Percentiles rank a stretch among this genome's conserved stretches.
These are phyloP conservation scores for Phrynosoma blainvillii DNA, from an alignment of 2,113 vertebrate species.

Conservation along the genomic window DNA sequence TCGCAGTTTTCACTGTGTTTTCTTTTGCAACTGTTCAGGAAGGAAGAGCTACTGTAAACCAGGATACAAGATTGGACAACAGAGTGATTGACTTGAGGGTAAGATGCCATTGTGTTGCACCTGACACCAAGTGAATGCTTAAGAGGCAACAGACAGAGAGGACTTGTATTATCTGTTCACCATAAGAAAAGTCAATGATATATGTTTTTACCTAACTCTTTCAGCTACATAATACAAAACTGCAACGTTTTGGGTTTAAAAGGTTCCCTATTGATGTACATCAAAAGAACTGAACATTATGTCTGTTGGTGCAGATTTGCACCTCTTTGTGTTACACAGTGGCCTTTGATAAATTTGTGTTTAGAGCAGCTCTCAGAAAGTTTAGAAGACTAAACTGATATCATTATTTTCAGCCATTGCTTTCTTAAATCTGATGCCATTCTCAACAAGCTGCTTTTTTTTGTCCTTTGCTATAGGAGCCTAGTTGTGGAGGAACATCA, in stretches of 20 bases:
- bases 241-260: background rate
- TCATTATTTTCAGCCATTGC: background rate
- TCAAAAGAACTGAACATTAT: background rate
- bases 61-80: slow-evolving; percentile 98
- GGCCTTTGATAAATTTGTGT: background rate
- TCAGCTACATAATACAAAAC: background rate
- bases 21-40: slow-evolving; percentile 78
- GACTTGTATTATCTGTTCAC: background rate
- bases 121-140: background rate
- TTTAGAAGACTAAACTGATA: too few species aligned
- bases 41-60: slow-evolving; percentile 98
- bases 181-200: background rate
- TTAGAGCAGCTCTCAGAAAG: too few species aligned
- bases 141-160: background rate
- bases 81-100: slow-evolving; percentile 98
- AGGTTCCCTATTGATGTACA: background rate
- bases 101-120: slow-evolving; percentile 63
- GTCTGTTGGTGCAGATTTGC: background rate
- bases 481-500: background rate
- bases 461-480: background rate
- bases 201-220: background rate
- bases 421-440: background rate
- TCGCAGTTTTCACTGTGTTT: slow-evolving; percentile 28
- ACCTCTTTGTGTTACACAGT: background rate
- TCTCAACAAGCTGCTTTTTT: background rate